phyloP scores from a whole-genome alignment of 2,888 invertebrate genomes.

The Limnephilus auricula region DNA sequence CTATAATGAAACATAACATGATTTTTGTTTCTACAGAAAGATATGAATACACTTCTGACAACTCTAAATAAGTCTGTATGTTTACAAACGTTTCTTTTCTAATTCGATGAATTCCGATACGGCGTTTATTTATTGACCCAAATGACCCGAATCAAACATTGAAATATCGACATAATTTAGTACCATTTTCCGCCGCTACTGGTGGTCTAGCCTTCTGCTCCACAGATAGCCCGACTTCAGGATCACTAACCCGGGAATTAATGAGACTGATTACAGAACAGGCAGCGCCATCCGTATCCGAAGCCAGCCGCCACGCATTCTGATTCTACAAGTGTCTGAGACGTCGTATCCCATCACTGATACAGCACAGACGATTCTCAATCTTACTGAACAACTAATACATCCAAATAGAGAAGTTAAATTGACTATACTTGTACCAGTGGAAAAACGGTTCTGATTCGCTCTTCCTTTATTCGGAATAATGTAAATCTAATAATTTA shows the following conservation, averaged over 20 bases:
- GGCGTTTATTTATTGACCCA: background rate
- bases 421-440: background rate
- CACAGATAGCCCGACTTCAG: conserved; percentile 53
- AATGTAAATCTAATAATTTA: background rate
- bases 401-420: background rate
- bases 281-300: conserved; percentile 61
- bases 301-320: conserved; percentile 48
- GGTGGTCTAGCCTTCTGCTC: background rate
- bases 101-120: background rate
- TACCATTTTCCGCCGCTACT: conserved; percentile 20
- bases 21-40: no score
- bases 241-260: conserved; percentile 61
- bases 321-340: conserved; percentile 60
- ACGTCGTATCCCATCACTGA: conserved; percentile 12
- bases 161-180: background rate
- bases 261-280: conserved; percentile 59
- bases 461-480: background rate
- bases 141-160: background rate
- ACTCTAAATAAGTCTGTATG: no score
- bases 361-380: conserved; percentile 22
- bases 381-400: conserved; percentile 7
- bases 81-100: no score
- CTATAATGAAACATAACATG: no score
- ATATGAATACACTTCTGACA: no score
- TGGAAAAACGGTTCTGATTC: background rate